Evolutionary conservation across 1,140 invertebrate genomes (phyloP), one percentile per base, ranked within the genome.

Genomic region (Sesamia nonagrioides): DNA sequence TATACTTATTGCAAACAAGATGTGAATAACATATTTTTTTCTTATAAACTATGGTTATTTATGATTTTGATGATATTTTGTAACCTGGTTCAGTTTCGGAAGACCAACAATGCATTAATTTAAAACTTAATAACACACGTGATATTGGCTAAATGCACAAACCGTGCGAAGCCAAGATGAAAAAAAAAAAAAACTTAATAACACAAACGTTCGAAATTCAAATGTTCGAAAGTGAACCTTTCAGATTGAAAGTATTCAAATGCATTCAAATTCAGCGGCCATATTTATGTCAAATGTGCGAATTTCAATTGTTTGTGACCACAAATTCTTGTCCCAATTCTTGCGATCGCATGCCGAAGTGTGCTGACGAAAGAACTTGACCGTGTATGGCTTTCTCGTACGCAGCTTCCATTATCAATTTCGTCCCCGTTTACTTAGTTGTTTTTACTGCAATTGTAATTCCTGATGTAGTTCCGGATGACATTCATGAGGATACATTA

Each of bases 401-500:
- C 83, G 78, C 83, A 86, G 84, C 82, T 83, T 83, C 85, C 85
- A 86, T 86, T 86, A 54, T 82, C 75, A 83, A 85, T 83, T 68
- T 48, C 45, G 80, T 42, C 58, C 63, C 42, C 60, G 35, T 74
- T 76, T 71, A 71, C 11, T 66, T 73, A 11, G 6, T 60, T 60
- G 18, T 66, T 42, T 18, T 66, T 66, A 3, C 40, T 40, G n/a
- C 35, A 7, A 8, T 40, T 40, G 35, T 11, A 77, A 33, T 66
- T 68, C 60, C 61, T 68, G 8, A 68, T 66, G 48, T 21, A 37
- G n/a, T 76, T 76, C 45, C 74, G 40, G 60, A 63, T 63, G 60
- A 18, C 35, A 63, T 17, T 63, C 35, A 17, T 33, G 60, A 15
- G 1, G 15, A 15, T 35, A 61, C 33, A 40, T 35, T n/a, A 17